Evolutionary conservation across 2,797 vertebrate species (phyloP).

Genomic region (Acipenser ruthenus): DNA sequence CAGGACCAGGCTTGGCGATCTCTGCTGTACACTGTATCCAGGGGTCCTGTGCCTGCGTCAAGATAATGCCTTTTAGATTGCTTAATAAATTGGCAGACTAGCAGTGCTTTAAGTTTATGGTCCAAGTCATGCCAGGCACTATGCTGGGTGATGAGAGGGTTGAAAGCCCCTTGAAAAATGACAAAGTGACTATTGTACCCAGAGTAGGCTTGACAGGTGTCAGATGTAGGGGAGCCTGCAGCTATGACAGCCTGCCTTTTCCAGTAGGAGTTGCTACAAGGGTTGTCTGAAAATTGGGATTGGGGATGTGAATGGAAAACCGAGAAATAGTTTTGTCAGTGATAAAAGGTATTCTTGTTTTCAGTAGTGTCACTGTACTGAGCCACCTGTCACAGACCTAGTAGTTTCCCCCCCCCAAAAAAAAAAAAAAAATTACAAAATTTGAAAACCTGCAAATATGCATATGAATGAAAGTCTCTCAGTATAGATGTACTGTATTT

Average conservation of each 20-base stretch:
- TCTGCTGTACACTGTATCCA: neutral
- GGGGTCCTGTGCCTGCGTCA: neutral
- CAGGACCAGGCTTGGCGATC: too few relatives aligned
- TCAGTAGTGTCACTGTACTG: constrained; percentile 44
- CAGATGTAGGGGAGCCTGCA: constrained; percentile 73
- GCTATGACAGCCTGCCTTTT: constrained; percentile 61
- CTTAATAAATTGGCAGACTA: neutral
- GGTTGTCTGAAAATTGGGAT: constrained; percentile 61
- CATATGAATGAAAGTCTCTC: too few relatives aligned
- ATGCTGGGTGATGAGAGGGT: constrained; percentile 43
- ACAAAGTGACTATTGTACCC: constrained; percentile 63
- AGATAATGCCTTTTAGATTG: neutral
- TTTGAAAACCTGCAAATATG: neutral
- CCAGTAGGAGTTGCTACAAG: constrained; percentile 53
- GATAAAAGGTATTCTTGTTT: constrained; percentile 18
- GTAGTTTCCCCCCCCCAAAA: neutral
- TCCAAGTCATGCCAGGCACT: constrained; percentile 6
- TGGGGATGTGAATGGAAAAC: constrained; percentile 62
- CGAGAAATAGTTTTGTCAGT: constrained; percentile 44
- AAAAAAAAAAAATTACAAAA: too few relatives aligned
- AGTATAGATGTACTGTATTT: too few relatives aligned
- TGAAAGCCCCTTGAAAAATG: constrained; percentile 68
- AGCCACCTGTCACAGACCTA: constrained; percentile 41
- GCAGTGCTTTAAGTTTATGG: neutral
- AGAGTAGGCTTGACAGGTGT: constrained; percentile 73